Evolutionary conservation across 2,113 vertebrate genomes (phyloP), one percentile per base, ranked within the genome.

Genomic region (Hystrix brachyura): DNA sequence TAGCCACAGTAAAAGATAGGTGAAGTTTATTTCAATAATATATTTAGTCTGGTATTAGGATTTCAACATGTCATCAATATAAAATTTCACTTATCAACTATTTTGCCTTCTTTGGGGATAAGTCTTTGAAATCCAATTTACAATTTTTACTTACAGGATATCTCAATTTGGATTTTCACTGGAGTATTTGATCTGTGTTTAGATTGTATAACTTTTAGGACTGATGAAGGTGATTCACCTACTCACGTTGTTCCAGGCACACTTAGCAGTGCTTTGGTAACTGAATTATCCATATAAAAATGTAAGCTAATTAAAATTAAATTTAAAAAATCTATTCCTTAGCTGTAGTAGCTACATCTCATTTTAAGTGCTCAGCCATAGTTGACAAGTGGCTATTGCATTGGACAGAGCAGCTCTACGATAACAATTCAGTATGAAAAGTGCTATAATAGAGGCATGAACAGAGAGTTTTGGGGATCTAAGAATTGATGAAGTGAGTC

Each of bases 271-370:
- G 0, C 87, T 67, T 60, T 71, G 29, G 19, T 51, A 78, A 84
- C 10, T 34, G 82, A 78, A 72, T n/a, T 19, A 64, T 79, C 32
- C 11, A 4, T 64, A 62, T 91, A 43, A 29, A 92, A 87, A 43
- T 83, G 6, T 78, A 95, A 72, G 15, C 29, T 43, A 59, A 69
- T 53, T 46, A 89, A 53, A 74, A 82, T n/a, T 32, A 92, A 94
- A 7, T 86, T 84, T 62, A 48, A 64, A 74, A 72, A 53, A 69
- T 90, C 14, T 34, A 2, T 55, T 91, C 15, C 25, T 85, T 48
- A n/a, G 74, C 82, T 9, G 59, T n/a, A 82, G 46, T 90, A 65
- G 62, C 55, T 10, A 72, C 12, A 64, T n/a, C 25, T 12, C 21
- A 29, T 51, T 65, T 43, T 55, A 57, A 65, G 34, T 62, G 23